These are phyloP conservation scores for Delphinus delphis DNA, from an alignment of 2,113 vertebrate species.

Conservation along the genomic window DNA sequence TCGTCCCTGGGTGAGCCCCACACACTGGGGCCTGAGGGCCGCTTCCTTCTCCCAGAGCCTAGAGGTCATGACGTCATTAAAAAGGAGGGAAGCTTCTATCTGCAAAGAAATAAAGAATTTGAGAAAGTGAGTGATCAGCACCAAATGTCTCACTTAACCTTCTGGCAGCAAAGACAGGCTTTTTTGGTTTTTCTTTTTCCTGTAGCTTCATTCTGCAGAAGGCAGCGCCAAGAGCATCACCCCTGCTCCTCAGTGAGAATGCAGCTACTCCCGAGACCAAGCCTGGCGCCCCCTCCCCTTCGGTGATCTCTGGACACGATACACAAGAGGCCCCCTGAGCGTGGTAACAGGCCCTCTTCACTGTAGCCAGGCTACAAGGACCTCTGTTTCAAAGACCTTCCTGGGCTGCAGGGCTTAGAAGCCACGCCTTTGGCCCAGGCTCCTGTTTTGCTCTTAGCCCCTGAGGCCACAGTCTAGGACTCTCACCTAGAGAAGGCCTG, in stretches of 20 bases:
- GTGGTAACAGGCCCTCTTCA: background rate
- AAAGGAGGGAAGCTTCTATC: slow-evolving; percentile 2
- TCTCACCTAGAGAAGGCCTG: background rate
- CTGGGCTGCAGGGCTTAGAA: background rate
- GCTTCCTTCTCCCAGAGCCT: background rate
- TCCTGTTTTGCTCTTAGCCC: background rate
- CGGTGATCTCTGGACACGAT: background rate
- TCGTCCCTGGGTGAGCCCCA: background rate
- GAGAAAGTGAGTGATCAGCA: slow-evolving; percentile 36
- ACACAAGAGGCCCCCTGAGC: background rate
- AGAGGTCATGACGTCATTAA: background rate
- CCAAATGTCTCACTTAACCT: slow-evolving; percentile 1
- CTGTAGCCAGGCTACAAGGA: background rate
- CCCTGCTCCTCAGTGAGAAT: background rate
- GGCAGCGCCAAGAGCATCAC: background rate
- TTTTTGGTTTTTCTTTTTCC: background rate
- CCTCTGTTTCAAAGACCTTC: background rate
- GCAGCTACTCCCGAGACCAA: background rate
- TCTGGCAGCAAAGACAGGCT: slow-evolving; percentile 36
- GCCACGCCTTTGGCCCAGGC: background rate
- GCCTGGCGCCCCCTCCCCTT: background rate
- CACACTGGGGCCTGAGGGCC: background rate
- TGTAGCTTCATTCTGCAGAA: background rate
- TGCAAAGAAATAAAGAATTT: slow-evolving; percentile 29
- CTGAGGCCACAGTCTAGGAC: background rate